Conservation (phyloP, 2,113 vertebrate genomes). For the Dasypus novemcinctus region DNA sequence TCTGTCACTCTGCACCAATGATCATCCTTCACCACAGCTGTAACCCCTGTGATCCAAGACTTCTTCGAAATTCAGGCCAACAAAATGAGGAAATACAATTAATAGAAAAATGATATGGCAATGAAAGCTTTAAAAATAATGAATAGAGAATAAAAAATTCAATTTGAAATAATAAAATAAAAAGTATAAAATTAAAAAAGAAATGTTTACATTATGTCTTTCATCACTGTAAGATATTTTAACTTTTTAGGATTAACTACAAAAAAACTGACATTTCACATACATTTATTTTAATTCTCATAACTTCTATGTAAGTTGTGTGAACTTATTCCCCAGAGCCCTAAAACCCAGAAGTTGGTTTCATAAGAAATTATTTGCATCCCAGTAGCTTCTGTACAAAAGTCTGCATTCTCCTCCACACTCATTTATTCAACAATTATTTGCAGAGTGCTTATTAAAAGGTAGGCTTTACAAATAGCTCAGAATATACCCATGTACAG, state of each 20-base stretch:
- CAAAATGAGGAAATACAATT: too few relatives aligned
- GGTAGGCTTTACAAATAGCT: background rate
- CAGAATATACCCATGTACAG: background rate
- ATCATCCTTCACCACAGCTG: too few relatives aligned
- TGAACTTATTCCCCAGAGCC: background rate
- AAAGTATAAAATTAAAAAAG: too few relatives aligned
- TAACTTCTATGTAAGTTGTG: background rate
- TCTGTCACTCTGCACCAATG: too few relatives aligned
- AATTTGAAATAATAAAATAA: too few relatives aligned
- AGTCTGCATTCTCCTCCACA: background rate
- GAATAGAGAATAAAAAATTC: too few relatives aligned
- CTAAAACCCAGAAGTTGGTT: background rate
- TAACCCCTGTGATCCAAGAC: too few relatives aligned
- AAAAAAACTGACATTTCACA: background rate
- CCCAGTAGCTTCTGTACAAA: background rate
- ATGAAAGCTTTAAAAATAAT: too few relatives aligned
- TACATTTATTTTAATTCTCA: background rate
- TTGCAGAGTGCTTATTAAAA: background rate
- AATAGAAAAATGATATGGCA: too few relatives aligned
- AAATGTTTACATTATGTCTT: too few relatives aligned
- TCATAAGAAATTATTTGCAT: background rate
- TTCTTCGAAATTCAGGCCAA: too few relatives aligned
- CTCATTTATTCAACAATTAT: background rate
- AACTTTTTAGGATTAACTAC: background rate
- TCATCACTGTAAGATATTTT: background rate